phyloP scores from a whole-genome alignment of 2,888 invertebrate genomes.

The Calephelis perditalis region DNA sequence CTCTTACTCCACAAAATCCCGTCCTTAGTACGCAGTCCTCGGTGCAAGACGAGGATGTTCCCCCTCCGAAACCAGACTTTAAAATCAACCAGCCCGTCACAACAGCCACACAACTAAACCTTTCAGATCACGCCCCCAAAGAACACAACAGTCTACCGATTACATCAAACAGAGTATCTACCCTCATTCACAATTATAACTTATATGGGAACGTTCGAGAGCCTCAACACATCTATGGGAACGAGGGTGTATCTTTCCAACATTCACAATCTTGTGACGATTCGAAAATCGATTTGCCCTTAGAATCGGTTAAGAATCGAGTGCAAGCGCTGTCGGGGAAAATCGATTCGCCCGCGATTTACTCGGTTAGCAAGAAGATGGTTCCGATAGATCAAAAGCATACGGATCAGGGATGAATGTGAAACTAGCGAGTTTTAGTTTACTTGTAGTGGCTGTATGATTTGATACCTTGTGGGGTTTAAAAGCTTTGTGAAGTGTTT shows the following conservation, averaged over 20 bases:
- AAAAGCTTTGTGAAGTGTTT: not conserved
- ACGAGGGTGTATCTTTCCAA: constrained; percentile 51
- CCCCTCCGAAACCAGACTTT: constrained; percentile 51
- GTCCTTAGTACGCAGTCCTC: constrained; percentile 48
- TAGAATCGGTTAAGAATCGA: constrained; percentile 65
- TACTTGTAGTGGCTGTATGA: constrained; percentile 53
- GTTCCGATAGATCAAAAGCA: constrained; percentile 55
- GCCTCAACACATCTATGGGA: constrained; percentile 67
- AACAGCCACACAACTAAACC: constrained; percentile 39
- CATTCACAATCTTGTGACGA: constrained; percentile 54
- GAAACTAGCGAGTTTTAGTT: constrained; percentile 32
- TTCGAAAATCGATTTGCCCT: constrained; percentile 54
- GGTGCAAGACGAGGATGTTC: constrained; percentile 47
- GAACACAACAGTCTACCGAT: constrained; percentile 64
- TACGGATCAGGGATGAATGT: constrained; percentile 56
- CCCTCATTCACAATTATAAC: constrained; percentile 69
- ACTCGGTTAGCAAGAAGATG: constrained; percentile 67
- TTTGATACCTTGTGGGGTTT: constrained; percentile 18
- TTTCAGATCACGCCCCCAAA: constrained; percentile 44
- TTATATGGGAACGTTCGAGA: constrained; percentile 64
- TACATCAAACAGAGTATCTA: constrained; percentile 62
- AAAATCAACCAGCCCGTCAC: constrained; percentile 73
- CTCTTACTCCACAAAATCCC: constrained; percentile 29
- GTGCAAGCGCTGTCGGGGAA: constrained; percentile 65
- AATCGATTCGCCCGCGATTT: constrained; percentile 60